Evolutionary conservation across 2,888 invertebrate species (phyloP), one percentile per base, ranked within the genome.

Genomic region (Tineola bisselliella): DNA sequence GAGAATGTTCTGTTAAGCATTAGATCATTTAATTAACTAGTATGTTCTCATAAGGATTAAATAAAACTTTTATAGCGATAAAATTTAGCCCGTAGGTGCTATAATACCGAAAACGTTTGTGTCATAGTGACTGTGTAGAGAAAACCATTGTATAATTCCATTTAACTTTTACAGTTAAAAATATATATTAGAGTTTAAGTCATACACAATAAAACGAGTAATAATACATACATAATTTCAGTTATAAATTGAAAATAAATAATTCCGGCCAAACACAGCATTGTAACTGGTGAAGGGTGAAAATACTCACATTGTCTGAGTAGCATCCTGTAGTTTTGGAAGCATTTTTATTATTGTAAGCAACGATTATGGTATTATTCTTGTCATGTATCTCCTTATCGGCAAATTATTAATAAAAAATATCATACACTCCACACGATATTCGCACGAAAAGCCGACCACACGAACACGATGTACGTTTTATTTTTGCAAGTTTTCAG

Each of bases 1-100:
- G 81, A 84, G 68, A 91, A 90, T 66, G 88, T 84, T 72, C 91
- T 91, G 69, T 1, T n/a, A n/a, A n/a, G n/a, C n/a, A n/a, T n/a
- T n/a, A n/a, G n/a, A n/a, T n/a, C n/a, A n/a, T n/a, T n/a, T n/a
- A n/a, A 25, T 25, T 25, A 25, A 2, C 6, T 25, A 4, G 25
- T 25, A 25, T 25, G 4, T 6, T 4, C 25, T n/a, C n/a, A n/a
- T n/a, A n/a, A n/a, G n/a, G n/a, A n/a, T n/a, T n/a, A n/a, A n/a
- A n/a, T n/a, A n/a, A n/a, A n/a, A n/a, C n/a, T n/a, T n/a, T n/a
- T n/a, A n/a, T n/a, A n/a, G n/a, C n/a, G n/a, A n/a, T n/a, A 25
- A 25, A 6, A 25, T 25, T 25, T 25, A 6, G 25, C 4, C 6
- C 2, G 25, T 25, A 25, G 25, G 25, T 4, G 75, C 69, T 63